Evolutionary conservation across 2,797 vertebrate species (phyloP).

Genomic region (Phrynocephalus forsythii): DNA sequence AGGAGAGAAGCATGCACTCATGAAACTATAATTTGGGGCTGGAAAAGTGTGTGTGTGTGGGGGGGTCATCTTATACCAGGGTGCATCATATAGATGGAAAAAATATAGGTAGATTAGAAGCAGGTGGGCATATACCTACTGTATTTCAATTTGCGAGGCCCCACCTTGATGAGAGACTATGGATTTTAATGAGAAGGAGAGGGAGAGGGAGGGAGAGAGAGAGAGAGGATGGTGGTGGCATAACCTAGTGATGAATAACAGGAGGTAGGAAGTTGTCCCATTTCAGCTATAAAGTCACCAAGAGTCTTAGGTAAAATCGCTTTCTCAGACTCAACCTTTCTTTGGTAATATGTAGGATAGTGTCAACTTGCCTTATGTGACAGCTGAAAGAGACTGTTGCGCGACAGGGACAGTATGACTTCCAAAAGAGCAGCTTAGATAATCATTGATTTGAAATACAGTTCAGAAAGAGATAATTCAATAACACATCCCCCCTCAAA

Average conservation of each 20-base stretch:
- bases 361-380: not conserved
- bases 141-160: not conserved
- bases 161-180: not conserved
- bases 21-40: too few relatives aligned
- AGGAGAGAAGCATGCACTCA: too few relatives aligned
- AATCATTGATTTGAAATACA: too few relatives aligned
- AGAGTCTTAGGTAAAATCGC: not conserved
- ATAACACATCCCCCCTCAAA: too few relatives aligned
- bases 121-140: not conserved
- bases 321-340: not conserved
- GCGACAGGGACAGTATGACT: too few relatives aligned
- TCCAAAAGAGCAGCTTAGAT: too few relatives aligned
- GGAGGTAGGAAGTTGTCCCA: not conserved
- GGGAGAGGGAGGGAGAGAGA: too few relatives aligned
- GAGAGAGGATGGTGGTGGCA: too few relatives aligned
- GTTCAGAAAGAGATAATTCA: too few relatives aligned
- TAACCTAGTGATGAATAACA: not conserved
- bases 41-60: too few relatives aligned
- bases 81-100: too few relatives aligned
- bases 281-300: not conserved
- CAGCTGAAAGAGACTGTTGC: not conserved
- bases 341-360: not conserved
- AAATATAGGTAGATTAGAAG: not conserved
- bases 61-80: too few relatives aligned
- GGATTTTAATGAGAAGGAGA: not conserved